Percentiles rank a stretch among this genome's conserved stretches.
phyloP scores from a whole-genome alignment of 2,113 vertebrate genomes.

The Pterocles orientalis region DNA sequence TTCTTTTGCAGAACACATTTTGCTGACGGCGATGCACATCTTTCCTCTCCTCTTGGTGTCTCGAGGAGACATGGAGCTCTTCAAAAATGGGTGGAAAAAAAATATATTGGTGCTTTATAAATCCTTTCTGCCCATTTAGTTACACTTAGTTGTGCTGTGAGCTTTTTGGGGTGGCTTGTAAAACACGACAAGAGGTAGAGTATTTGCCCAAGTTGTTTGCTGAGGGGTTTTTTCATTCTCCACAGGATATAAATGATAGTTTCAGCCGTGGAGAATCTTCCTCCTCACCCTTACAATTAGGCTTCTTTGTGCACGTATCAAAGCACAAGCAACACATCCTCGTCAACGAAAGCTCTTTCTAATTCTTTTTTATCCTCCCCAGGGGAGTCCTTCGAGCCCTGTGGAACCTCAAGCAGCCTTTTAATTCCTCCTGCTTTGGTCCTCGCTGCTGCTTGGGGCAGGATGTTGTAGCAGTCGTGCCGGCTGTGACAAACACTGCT shows the following conservation, averaged over 20 bases:
- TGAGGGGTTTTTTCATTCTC: not conserved
- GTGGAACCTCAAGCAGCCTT: not conserved
- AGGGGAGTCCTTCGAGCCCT: not conserved
- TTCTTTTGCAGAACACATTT: not conserved
- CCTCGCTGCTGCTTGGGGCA: not conserved
- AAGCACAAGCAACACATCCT: not conserved
- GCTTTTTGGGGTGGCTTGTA: not conserved
- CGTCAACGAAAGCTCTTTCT: conserved; percentile 19
- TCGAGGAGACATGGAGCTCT: not conserved
- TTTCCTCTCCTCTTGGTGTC: not conserved
- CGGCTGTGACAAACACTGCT: not conserved
- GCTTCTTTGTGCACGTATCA: not conserved
- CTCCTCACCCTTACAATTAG: not conserved
- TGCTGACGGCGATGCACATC: not conserved
- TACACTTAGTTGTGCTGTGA: not conserved
- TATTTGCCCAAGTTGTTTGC: not conserved
- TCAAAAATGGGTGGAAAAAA: not conserved
- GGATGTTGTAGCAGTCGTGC: not conserved
- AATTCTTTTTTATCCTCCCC: conserved; percentile 46
- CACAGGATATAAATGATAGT: not conserved
- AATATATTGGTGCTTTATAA: not conserved
- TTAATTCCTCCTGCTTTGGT: conserved; percentile 30
- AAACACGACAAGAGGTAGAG: not conserved
- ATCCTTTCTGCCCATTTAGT: not conserved
- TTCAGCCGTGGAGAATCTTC: not conserved